These are phyloP conservation scores for Diuraphis noxia DNA, from an alignment of 1,140 invertebrate genomes.

Conservation along the genomic window DNA sequence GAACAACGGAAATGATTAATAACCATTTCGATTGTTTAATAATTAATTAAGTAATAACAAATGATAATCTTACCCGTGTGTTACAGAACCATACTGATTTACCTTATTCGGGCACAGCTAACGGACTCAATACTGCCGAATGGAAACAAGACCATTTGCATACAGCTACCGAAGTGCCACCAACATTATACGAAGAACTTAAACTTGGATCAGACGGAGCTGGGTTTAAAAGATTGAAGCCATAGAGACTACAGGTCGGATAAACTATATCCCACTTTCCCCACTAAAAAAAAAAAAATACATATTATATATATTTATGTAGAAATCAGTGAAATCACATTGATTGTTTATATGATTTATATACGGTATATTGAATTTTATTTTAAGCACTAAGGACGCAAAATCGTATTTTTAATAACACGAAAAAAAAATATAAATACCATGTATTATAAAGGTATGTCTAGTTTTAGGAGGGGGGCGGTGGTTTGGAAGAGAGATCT, in stretches of 20 bases:
- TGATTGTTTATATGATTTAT: neutral
- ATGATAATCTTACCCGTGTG: neutral
- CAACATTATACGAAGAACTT: conserved; percentile 76
- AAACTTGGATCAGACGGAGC: conserved; percentile 77
- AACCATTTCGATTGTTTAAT: no score
- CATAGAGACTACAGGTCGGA: conserved; percentile 59
- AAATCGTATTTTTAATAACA: conserved; percentile 34
- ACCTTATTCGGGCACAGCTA: neutral
- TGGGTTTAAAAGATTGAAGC: conserved; percentile 74
- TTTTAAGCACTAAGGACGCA: conserved; percentile 18
- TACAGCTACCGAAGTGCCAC: conserved; percentile 68
- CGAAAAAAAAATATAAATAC: neutral
- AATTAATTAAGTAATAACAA: neutral
- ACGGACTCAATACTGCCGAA: conserved; percentile 38
- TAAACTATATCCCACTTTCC: neutral
- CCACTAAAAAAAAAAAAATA: conserved; percentile 1
- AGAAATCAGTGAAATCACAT: neutral
- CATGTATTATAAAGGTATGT: neutral
- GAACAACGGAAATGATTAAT: no score
- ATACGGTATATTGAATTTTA: conserved; percentile 5
- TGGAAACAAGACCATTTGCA: conserved; percentile 66
- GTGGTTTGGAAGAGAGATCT: conserved; percentile 14
- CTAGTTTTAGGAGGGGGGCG: neutral
- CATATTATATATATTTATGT: conserved; percentile 17
- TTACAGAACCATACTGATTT: conserved; percentile 44